These are phyloP conservation scores for Myodes glareolus DNA, from an alignment of 2,113 vertebrate genomes.

Conservation along the genomic window DNA sequence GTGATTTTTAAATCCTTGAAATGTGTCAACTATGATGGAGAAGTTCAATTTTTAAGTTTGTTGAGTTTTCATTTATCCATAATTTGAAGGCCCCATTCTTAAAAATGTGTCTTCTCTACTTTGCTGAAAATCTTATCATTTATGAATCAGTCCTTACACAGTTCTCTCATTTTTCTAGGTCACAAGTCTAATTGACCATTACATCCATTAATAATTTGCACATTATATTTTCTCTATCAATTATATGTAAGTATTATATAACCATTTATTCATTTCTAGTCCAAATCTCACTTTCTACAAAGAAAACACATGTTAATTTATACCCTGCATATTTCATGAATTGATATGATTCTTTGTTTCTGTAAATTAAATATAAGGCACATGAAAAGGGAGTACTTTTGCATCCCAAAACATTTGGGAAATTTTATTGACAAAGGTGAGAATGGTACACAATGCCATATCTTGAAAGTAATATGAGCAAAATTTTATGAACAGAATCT, in stretches of 20 bases:
- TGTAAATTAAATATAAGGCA: neutral
- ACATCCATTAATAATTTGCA: neutral
- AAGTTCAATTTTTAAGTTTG: neutral
- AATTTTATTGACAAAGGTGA: no score
- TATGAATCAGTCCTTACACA: neutral
- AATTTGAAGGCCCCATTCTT: neutral
- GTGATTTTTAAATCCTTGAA: neutral
- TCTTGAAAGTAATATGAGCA: neutral
- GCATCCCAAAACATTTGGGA: neutral
- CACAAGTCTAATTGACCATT: neutral
- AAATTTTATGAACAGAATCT: neutral
- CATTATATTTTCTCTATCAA: neutral
- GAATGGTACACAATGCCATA: neutral
- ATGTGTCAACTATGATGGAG: neutral
- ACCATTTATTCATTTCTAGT: neutral
- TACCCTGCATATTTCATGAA: neutral
- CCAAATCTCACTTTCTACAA: neutral
- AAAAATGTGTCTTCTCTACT: neutral
- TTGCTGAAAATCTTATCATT: neutral
- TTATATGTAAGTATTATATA: neutral
- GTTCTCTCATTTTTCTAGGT: neutral
- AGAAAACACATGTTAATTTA: neutral
- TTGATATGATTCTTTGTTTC: neutral
- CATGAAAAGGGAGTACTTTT: no score
- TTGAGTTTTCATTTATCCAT: neutral